Base-by-base conservation (phyloP, 2,113 vertebrate species). In the Alaudala cheleensis region DNA sequence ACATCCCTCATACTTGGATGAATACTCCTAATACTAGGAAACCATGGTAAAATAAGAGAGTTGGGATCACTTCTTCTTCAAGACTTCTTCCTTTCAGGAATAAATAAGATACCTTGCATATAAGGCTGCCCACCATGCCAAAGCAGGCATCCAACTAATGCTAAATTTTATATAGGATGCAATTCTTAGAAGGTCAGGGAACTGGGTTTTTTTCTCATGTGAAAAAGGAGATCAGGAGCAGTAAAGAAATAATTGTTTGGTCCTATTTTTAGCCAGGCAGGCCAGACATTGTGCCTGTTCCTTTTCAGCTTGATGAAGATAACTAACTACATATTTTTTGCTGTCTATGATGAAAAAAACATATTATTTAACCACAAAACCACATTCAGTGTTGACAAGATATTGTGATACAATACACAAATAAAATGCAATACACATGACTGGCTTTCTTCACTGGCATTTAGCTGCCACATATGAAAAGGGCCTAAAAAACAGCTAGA, bases 401-500 rank as follows among this genome's bases (percentile, higher is more conserved):
- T 92, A 95, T 17, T 92, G 67, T 81, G 81, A 88, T 45, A 73
- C 9, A 74, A 88, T 74, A 92, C 81, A 74, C 49, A 94, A 91
- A 95, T 57, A 87, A 94, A 94, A 89, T 64, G 28, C 5, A 4
- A 80, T 69, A 71, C 37, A 76, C 16, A 33, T 47, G 54, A 61
- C 60, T 80, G 37, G 18, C 37, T 92, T 93, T 65, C 69, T 86
- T 67, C 65, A 81, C 34, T 71, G 39, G 58, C 44, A 72, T 67
- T 88, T 60, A 92, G 47, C 14, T 67, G 60, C 40, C 33, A 74
- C 31, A 58, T 9, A 74, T 22, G 20, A 83, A 90, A 78, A 64
- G 14, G 11, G n/a, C 28, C 51, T 92, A 70, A 81, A 86, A 94
- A 26, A 10, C 34, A 77, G 28, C 54, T 49, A 39, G 25, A 79